A percentile compares a stretch with the other conserved stretches of the same genome.
Evolutionary conservation across 2,797 vertebrate species (phyloP).

Genomic region (Hapalemur alaotrensis): DNA sequence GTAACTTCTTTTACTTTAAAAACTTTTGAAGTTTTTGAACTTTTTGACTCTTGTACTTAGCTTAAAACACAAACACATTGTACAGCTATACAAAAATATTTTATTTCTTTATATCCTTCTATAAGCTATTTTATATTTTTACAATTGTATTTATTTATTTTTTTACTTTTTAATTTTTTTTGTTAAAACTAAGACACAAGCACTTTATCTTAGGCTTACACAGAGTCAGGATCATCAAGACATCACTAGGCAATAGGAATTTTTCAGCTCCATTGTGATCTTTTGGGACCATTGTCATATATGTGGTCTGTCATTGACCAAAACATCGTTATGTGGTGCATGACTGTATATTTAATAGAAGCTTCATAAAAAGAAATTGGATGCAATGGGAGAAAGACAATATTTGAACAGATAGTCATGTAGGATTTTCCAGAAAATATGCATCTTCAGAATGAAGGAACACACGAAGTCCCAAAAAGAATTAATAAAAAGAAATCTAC

Average conservation of each 20-base stretch:
- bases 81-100: background rate
- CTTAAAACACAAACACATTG: background rate
- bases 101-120: background rate
- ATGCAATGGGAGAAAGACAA: background rate
- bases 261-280: background rate
- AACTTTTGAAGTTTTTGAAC: background rate
- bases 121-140: background rate
- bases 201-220: background rate
- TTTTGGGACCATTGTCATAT: background rate
- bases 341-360: background rate
- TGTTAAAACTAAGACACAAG: background rate
- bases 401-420: background rate
- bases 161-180: background rate
- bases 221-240: background rate
- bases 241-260: background rate
- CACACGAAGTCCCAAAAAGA: background rate
- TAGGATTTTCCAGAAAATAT: background rate
- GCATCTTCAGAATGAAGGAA: background rate
- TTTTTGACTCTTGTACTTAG: background rate
- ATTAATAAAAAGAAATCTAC: background rate
- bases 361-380: background rate
- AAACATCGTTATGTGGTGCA: background rate
- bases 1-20: background rate
- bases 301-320: background rate
- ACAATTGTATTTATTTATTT: background rate